Evolutionary conservation across 2,888 invertebrate genomes (phyloP), one percentile per base, ranked within the genome.

Genomic region (Drosophila engyochracea): DNA sequence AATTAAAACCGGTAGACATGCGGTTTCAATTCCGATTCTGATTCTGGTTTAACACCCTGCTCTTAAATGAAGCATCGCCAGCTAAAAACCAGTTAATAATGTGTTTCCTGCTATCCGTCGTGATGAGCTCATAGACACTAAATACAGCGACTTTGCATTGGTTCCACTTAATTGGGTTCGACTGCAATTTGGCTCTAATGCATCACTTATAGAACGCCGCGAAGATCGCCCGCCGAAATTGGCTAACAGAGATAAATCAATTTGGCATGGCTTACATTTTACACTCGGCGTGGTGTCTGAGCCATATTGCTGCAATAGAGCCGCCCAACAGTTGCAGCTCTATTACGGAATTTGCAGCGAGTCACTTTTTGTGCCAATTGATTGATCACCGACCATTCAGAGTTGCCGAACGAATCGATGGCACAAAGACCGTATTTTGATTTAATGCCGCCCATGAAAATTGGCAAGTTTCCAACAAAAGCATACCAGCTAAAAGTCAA

Each of bases 381-480:
- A 76, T 83, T 74, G 84, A 72, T 79, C 58, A 59, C 67, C 67
- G 16, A 30, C 31, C 70, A 67, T 64, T 82, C 19, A 25, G 22
- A 47, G 9, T 47, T 58, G 70, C 12, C 54, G n/a, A 60, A 35
- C 31, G 54, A 62, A 63, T 66, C 57, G 68, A 55, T 63, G 51
- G 47, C 47, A 47, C 47, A 47, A 47, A 47, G 47, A 47, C 47
- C 59, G 66, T 53, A 68, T 73, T 76, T 76, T 76, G 69, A 77
- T 68, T 82, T 69, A 72, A 78, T 81, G 89, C 83, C 81, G 89
- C 84, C 89, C 89, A 79, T 81, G 86, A 83, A 82, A 69, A 70
- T 41, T 62, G 33, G 55, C 64, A 79, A 63, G 35, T 58, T 41
- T 12, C 16, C 39, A 37, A 54, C 62, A 33, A 71, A 71, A 35